Conservation (phyloP, 2,113 vertebrate genomes). For the Chauna torquata region DNA sequence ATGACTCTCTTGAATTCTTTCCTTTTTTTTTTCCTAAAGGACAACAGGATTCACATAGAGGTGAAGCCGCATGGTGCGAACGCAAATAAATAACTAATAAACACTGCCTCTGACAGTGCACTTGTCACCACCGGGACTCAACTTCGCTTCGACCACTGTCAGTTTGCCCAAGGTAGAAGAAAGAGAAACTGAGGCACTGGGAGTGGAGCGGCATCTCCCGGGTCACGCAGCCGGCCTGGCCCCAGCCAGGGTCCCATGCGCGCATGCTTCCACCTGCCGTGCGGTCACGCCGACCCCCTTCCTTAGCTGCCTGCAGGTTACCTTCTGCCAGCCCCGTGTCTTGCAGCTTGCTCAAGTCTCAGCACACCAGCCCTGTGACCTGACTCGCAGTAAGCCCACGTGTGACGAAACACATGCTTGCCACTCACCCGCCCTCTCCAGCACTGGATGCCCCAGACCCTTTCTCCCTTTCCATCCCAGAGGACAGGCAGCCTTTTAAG, state of each 20-base stretch:
- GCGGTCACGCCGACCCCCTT: fast-evolving
- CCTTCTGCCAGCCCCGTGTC: not conserved
- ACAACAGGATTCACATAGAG: not conserved
- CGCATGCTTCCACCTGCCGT: fast-evolving
- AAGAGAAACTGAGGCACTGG: not conserved
- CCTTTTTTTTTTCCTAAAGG: not conserved
- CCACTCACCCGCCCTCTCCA: not conserved
- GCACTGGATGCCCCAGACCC: not conserved
- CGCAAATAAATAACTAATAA: not conserved
- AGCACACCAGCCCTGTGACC: fast-evolving
- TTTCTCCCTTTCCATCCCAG: not conserved
- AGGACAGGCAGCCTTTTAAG: not conserved
- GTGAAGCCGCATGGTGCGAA: not conserved
- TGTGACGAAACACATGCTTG: not conserved
- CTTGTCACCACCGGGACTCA: not conserved
- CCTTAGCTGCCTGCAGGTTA: not conserved
- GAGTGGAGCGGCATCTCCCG: not conserved
- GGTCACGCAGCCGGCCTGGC: not conserved
- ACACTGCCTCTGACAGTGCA: not conserved
- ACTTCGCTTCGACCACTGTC: not conserved
- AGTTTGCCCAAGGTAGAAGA: not conserved
- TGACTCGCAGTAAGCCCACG: not conserved
- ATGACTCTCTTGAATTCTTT: not conserved
- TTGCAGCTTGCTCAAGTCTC: not conserved
- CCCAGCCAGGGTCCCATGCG: not conserved